A percentile compares a stretch with the other conserved stretches of the same genome.
Conservation (phyloP, 2,888 invertebrate genomes). For the Metopia argyrocephala region DNA sequence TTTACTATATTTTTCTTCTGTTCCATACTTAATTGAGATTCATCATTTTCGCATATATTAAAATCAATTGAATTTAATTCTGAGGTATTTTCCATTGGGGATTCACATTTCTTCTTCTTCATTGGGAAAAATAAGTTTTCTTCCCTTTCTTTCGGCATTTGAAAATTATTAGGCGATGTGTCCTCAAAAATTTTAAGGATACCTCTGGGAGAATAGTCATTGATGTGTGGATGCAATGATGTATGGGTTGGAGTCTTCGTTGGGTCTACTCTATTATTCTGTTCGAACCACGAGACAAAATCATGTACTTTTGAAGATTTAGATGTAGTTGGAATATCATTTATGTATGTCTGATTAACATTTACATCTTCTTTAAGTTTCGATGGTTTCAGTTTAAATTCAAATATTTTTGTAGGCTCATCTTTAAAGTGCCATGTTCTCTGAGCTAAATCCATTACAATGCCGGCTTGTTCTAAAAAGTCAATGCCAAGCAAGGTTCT, state of each 20-base stretch:
- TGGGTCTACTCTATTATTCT: neutral
- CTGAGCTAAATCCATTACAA: slow-evolving; percentile 32
- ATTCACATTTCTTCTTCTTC: neutral
- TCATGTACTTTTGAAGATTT: neutral
- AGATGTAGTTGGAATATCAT: neutral
- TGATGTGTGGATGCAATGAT: neutral
- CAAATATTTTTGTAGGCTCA: slow-evolving; percentile 30
- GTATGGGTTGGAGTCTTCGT: neutral
- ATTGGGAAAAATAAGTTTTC: neutral
- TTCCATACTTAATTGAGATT: neutral
- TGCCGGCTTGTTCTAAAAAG: slow-evolving; percentile 36
- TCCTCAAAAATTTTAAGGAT: slow-evolving; percentile 11
- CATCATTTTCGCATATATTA: slow-evolving; percentile 3
- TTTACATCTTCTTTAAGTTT: neutral
- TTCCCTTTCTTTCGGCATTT: slow-evolving; percentile 7
- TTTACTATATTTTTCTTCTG: neutral
- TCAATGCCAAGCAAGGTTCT: slow-evolving; percentile 37
- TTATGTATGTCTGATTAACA: slow-evolving; percentile 3
- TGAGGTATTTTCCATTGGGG: neutral
- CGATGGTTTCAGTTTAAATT: slow-evolving; percentile 18
- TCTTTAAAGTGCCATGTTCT: slow-evolving; percentile 52
- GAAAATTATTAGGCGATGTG: neutral
- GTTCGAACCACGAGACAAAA: slow-evolving; percentile 15
- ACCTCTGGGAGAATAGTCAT: slow-evolving; percentile 17
- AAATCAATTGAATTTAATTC: slow-evolving; percentile 12